phyloP scores from a whole-genome alignment of 2,797 vertebrate species.

The Protosalanx chinensis region DNA sequence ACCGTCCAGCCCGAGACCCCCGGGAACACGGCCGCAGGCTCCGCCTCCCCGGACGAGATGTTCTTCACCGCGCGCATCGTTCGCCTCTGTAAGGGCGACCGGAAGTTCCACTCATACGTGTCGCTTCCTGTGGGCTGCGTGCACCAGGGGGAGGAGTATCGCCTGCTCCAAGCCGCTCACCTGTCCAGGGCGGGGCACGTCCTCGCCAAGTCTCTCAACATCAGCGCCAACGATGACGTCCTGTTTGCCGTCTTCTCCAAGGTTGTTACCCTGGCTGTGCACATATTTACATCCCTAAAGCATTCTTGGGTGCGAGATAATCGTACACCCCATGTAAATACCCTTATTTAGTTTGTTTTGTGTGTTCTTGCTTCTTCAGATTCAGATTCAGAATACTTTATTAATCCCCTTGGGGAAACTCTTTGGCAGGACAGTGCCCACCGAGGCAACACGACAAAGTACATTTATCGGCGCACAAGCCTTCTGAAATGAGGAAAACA shows the following conservation, averaged over 20 bases:
- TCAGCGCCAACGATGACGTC: constrained; percentile 87
- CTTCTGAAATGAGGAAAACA: no score
- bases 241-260: constrained; percentile 96
- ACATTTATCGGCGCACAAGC: no score
- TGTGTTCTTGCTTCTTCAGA: no score
- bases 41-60: constrained; percentile 82
- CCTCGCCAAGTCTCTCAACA: constrained; percentile 86
- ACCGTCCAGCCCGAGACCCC: constrained; percentile 96
- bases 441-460: no score
- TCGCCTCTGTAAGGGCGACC: constrained; percentile 95
- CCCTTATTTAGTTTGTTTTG: no score
- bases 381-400: no score
- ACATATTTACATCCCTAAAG: no score
- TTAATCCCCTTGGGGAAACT: no score
- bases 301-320: no score
- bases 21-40: constrained; percentile 78
- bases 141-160: constrained; percentile 86
- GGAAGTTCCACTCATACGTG: constrained; percentile 98
- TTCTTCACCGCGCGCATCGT: constrained; percentile 97
- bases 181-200: constrained; percentile 87
- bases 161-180: constrained; percentile 91
- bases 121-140: constrained; percentile 93
- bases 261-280: no score
- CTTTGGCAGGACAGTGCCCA: no score
- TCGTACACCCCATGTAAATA: no score